These are phyloP conservation scores for Montipora capricornis DNA, from an alignment of 64 coral and sea anemone species.

Conservation along the genomic window DNA sequence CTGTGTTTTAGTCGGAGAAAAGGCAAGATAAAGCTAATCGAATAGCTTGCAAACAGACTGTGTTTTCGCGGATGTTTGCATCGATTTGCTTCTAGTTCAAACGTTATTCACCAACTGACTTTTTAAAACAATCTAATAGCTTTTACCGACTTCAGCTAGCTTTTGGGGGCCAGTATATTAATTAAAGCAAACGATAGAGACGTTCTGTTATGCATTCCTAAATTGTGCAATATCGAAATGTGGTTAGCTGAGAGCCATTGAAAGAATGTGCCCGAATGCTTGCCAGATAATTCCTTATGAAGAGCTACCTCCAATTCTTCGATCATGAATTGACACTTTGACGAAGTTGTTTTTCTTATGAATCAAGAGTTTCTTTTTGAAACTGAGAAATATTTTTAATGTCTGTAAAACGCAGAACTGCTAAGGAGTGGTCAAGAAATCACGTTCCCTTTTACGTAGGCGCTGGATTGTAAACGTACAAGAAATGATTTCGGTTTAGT, in stretches of 20 bases:
- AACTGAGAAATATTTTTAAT: background rate
- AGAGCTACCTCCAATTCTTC: background rate
- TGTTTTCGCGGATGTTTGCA: too few species aligned
- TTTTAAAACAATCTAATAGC: background rate
- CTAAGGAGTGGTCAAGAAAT: background rate
- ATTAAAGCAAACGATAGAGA: slow-evolving; percentile 14
- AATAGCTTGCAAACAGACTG: too few species aligned
- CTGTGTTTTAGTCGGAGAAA: too few species aligned
- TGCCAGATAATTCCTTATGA: background rate
- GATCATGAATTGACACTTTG: too few species aligned
- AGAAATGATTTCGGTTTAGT: background rate
- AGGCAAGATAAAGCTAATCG: too few species aligned
- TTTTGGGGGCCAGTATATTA: slow-evolving; percentile 1
- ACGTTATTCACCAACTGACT: background rate
- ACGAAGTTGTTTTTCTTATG: too few species aligned
- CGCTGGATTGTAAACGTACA: background rate
- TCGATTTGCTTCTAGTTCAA: background rate
- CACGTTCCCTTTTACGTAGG: background rate
- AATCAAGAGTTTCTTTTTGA: background rate
- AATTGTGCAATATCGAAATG: background rate
- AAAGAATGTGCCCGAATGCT: background rate
- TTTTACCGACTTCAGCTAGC: background rate
- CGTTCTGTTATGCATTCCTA: background rate
- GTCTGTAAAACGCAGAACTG: background rate
- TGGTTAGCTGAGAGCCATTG: background rate